Evolutionary conservation across 2,797 vertebrate species (phyloP).

Genomic region (Anas flavirostris): DNA sequence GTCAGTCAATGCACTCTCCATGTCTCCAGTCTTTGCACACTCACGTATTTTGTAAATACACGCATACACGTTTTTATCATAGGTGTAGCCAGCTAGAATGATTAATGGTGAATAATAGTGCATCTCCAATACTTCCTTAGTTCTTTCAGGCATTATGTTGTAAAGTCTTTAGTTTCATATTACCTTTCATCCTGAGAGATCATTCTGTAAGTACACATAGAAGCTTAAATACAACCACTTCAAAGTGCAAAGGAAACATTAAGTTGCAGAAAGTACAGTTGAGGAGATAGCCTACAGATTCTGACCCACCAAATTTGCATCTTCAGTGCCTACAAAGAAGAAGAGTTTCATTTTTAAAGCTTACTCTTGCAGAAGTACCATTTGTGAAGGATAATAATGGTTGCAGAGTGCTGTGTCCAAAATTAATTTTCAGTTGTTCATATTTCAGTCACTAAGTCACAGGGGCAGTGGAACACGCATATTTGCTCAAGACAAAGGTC

Average conservation of each 20-base stretch:
- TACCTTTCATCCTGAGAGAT: not conserved
- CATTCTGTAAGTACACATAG: not conserved
- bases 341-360: not conserved
- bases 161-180: not conserved
- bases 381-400: not conserved
- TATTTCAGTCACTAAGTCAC: not conserved
- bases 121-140: not conserved
- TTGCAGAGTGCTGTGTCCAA: not conserved
- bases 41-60: not conserved
- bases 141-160: not conserved
- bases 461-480: not conserved
- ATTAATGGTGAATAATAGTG: not conserved
- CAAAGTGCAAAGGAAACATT: not conserved
- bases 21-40: not conserved
- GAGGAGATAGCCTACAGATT: not conserved
- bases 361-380: not conserved
- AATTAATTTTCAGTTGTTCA: not conserved
- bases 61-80: not conserved
- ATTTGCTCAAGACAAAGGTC: not conserved
- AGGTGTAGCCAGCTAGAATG: not conserved
- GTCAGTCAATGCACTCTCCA: not conserved
- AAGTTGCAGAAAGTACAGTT: not conserved
- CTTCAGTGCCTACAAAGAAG: not conserved
- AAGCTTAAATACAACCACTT: slow-evolving; percentile 4
- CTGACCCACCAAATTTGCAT: not conserved